phyloP scores from a whole-genome alignment of 2,797 vertebrate genomes.

The Lacerta agilis region DNA sequence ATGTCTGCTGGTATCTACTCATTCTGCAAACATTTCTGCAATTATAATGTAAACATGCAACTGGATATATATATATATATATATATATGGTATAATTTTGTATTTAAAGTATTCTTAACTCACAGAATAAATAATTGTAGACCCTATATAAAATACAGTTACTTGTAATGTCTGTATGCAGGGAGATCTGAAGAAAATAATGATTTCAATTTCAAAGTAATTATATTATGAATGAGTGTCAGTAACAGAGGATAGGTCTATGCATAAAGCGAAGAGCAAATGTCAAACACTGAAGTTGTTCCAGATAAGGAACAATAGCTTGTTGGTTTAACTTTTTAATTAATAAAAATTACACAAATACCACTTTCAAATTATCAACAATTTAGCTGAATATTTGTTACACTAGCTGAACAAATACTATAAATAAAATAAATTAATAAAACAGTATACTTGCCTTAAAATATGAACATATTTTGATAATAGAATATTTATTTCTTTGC shows the following conservation, averaged over 20 bases:
- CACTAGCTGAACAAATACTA: background rate
- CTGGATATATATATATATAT: background rate
- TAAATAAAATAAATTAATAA: background rate
- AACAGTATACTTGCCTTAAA: slow-evolving; percentile 77
- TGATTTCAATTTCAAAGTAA: background rate
- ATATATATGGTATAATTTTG: background rate
- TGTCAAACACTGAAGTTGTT: too few relatives aligned
- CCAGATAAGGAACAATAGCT: too few relatives aligned
- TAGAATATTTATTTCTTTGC: slow-evolving; percentile 76
- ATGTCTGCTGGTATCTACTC: background rate
- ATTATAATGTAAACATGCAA: background rate
- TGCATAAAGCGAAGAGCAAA: background rate
- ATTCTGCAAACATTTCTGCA: background rate
- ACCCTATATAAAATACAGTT: background rate
- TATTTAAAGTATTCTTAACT: background rate
- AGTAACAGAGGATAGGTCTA: background rate
- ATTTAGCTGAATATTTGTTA: background rate
- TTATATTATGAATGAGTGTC: background rate
- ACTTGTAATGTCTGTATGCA: background rate
- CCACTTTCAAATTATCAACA: too few relatives aligned
- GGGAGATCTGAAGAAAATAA: background rate
- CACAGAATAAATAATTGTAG: background rate
- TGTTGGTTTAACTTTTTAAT: too few relatives aligned
- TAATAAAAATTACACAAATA: too few relatives aligned
- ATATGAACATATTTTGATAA: slow-evolving; percentile 77